phyloP scores from a whole-genome alignment of 2,797 vertebrate genomes.

The Crenichthys baileyi region DNA sequence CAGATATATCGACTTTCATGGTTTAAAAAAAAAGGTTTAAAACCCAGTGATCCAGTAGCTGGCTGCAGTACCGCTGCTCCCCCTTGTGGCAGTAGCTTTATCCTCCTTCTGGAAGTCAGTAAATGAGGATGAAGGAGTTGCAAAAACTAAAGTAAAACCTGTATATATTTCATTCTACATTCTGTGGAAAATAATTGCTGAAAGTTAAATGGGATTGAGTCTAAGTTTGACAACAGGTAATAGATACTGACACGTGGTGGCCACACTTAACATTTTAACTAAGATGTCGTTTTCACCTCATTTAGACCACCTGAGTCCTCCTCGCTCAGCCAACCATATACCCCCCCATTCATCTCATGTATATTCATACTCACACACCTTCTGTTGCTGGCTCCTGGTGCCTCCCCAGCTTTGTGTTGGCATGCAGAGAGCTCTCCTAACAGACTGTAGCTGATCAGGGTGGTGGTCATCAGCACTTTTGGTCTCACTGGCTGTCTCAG shows the following conservation, averaged over 20 bases:
- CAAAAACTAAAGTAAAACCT: neutral
- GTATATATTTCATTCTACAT: neutral
- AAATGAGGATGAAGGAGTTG: neutral
- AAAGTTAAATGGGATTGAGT: neutral
- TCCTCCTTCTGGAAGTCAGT: neutral
- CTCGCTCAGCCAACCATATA: conserved; percentile 47
- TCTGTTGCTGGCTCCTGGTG: conserved; percentile 35
- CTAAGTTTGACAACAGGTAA: neutral
- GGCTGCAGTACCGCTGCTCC: conserved; percentile 63
- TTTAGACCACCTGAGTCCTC: conserved; percentile 59
- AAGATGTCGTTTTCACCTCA: conserved; percentile 35
- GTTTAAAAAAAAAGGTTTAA: neutral
- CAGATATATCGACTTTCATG: neutral
- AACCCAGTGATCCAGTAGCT: neutral
- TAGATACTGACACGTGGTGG: neutral
- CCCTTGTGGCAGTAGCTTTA: conserved; percentile 66
- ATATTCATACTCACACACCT: conserved; percentile 22
- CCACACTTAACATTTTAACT: conserved; percentile 13
- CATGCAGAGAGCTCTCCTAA: conserved; percentile 20
- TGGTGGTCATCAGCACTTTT: conserved; percentile 41
- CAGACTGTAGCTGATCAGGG: conserved; percentile 35
- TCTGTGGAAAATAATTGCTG: neutral
- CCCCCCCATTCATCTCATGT: conserved; percentile 8
- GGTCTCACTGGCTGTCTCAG: conserved; percentile 39
- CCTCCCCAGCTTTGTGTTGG: conserved; percentile 28